These are phyloP conservation scores for Parnassius orleans DNA, from an alignment of 2,888 invertebrate genomes.

Conservation along the genomic window DNA sequence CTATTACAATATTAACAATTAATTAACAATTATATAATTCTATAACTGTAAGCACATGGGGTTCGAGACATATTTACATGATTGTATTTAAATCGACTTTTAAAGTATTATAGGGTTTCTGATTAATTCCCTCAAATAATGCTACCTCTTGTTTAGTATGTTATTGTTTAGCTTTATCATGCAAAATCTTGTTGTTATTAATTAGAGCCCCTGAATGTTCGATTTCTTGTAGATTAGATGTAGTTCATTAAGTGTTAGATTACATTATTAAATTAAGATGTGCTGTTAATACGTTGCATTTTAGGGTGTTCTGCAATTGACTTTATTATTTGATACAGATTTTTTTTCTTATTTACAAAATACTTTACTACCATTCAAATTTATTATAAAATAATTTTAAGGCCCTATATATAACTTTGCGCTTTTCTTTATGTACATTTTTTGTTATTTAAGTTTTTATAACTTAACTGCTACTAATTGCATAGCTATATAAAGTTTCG, in stretches of 20 bases:
- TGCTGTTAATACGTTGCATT: slow-evolving; percentile 40
- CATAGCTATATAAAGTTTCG: slow-evolving; percentile 37
- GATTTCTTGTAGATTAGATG: slow-evolving; percentile 62
- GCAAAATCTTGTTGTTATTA: slow-evolving; percentile 40
- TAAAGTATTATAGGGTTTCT: slow-evolving; percentile 13
- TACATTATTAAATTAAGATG: slow-evolving; percentile 47
- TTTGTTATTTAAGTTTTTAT: slow-evolving; percentile 3
- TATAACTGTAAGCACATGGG: slow-evolving; percentile 47
- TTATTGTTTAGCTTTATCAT: slow-evolving; percentile 40
- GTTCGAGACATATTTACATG: slow-evolving; percentile 38
- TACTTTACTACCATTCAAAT: no score
- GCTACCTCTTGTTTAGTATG: slow-evolving; percentile 42
- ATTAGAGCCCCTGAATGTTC: slow-evolving; percentile 60
- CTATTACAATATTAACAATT: slow-evolving; percentile 65
- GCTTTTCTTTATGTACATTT: slow-evolving; percentile 3
- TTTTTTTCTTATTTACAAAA: no score
- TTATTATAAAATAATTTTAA: no score
- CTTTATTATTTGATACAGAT: background rate
- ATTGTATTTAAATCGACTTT: slow-evolving; percentile 31
- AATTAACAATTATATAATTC: slow-evolving; percentile 51
- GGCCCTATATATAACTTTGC: no score
- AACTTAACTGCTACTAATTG: no score
- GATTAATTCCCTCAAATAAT: slow-evolving; percentile 35
- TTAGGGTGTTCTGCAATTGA: slow-evolving; percentile 19
- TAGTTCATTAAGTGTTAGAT: slow-evolving; percentile 69